Conservation (phyloP, 1,140 invertebrate species). For the Drosophila suzukii region DNA sequence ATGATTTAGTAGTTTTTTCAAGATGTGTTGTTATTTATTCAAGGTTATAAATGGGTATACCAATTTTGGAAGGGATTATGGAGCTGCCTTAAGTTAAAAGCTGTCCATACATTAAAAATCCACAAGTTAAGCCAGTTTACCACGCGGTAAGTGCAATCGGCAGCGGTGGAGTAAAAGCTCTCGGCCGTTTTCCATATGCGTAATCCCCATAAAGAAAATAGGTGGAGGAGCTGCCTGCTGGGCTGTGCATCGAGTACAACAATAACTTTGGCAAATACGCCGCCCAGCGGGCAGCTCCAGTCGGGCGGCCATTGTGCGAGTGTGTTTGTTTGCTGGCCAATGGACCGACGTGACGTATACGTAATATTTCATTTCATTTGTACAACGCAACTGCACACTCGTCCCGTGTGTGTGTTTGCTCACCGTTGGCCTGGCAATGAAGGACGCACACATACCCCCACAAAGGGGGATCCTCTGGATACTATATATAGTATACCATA, state of each 20-base stretch:
- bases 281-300: slow-evolving; percentile 38
- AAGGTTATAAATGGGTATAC: not conserved
- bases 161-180: not conserved
- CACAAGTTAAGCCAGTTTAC: not conserved
- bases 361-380: slow-evolving; percentile 81
- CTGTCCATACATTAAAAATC: not conserved
- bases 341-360: slow-evolving; percentile 76
- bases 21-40: not conserved
- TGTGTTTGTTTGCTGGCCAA: slow-evolving; percentile 61
- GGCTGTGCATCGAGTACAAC: slow-evolving; percentile 53
- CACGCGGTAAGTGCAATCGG: not conserved
- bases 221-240: not conserved
- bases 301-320: slow-evolving; percentile 41
- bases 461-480: slow-evolving; percentile 6
- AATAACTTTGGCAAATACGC: slow-evolving; percentile 74
- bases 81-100: not conserved
- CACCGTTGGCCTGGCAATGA: slow-evolving; percentile 16
- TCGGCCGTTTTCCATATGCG: not conserved
- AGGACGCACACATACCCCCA: slow-evolving; percentile 14
- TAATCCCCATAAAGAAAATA: slow-evolving; percentile 6
- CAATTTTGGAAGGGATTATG: too few species aligned
- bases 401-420: slow-evolving; percentile 31
- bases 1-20: not conserved
- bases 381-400: slow-evolving; percentile 42
- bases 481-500: not conserved